Base-by-base conservation (phyloP, 2,888 invertebrate species). In the Scotopteryx bipunctaria region DNA sequence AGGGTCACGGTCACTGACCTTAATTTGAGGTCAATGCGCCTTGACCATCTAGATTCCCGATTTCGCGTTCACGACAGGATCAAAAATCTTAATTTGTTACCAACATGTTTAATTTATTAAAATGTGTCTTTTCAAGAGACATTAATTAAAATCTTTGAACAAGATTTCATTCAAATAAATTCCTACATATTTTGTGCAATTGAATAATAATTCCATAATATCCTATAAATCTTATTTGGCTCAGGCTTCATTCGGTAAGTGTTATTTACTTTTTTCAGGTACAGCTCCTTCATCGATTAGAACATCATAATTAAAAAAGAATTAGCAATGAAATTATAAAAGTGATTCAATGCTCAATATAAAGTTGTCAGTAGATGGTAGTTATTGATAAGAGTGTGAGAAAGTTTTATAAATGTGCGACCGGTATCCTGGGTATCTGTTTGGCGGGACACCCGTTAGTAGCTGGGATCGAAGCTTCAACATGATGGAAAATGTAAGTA, bases 391-490 rank as follows among this genome's bases (percentile, higher is more conserved):
- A 45, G 49, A 47, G 55, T 55, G 44, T 46, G 52, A 45, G 40
- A 64, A 47, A 53, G 50, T 55, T 50, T 63, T 47, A 66, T 69
- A 69, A 64, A 90, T 90, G 90, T 78, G 88, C 76, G 88, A 90
- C 57, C 75, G 89, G 53, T 90, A 87, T 54, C 87, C 87, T 0
- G 87, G 87, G 14, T 90, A 84, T 66, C 67, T 86, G 70, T 88
- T 81, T 49, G 86, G 89, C 29, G 89, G 90, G 38, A 87, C 88
- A 64, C 90, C 90, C 59, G 87, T 88, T 75, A 88, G 87, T 65
- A 88, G 89, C 72, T 90, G 90, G 90, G 90, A 90, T 73, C 78
- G 88, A 74, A 73, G 87, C 61, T 88, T 81, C 67, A 83, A 83
- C 68, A 76, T 83, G 16, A 61, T 90, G 73, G 89, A 90, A 71